Evolutionary conservation across 2,113 vertebrate species (phyloP).

Genomic region (Erinaceus europaeus): DNA sequence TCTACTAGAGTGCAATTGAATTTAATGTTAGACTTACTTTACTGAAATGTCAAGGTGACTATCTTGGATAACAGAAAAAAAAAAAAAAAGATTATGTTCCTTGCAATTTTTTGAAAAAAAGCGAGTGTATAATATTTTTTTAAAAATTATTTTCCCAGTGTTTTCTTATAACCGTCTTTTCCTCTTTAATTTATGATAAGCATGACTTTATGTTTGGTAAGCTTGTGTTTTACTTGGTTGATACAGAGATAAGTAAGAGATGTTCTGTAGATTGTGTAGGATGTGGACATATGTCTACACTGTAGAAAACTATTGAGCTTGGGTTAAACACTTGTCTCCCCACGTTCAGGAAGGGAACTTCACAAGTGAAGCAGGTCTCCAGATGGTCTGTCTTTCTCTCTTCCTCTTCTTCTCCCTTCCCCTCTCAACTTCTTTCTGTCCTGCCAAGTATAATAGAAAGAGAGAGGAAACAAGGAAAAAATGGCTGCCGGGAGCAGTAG

Average conservation of each 20-base stretch:
- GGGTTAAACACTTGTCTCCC: too few relatives aligned
- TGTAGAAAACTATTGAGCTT: neutral
- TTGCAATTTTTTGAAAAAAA: conserved; percentile 9
- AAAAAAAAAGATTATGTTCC: conserved; percentile 22
- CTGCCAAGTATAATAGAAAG: too few relatives aligned
- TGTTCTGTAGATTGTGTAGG: neutral
- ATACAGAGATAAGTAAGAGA: neutral
- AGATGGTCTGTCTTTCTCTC: too few relatives aligned
- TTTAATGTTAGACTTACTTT: conserved; percentile 9
- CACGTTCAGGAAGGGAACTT: too few relatives aligned
- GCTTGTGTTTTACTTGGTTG: neutral
- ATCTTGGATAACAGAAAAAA: conserved; percentile 39
- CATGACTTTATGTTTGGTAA: neutral
- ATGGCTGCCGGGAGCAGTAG: neutral
- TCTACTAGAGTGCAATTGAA: neutral
- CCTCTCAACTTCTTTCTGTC: too few relatives aligned
- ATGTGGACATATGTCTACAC: neutral
- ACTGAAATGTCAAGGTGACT: conserved; percentile 35
- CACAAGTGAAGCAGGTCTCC: too few relatives aligned
- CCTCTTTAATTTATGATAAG: neutral
- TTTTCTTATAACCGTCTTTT: neutral
- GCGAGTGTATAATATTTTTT: neutral
- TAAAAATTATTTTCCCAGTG: neutral
- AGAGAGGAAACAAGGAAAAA: neutral
- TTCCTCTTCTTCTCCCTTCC: too few relatives aligned